Conservation (phyloP, 2,797 vertebrate genomes). For the Gorsachius magnificus region DNA sequence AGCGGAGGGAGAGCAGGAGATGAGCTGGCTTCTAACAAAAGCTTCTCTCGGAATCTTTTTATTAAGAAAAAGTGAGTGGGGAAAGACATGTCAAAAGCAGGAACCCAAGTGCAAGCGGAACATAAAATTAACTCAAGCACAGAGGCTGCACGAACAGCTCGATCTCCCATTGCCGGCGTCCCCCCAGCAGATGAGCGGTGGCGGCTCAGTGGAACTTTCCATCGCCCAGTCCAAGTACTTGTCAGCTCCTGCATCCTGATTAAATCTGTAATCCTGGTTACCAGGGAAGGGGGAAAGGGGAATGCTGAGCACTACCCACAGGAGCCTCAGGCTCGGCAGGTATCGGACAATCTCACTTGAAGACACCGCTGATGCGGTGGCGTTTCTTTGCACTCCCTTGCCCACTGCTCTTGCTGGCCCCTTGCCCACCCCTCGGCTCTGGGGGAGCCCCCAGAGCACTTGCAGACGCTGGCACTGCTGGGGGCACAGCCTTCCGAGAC, state of each 20-base stretch:
- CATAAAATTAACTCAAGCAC: conserved; percentile 22
- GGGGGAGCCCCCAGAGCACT: background rate
- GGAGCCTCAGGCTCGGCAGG: background rate
- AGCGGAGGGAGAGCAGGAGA: background rate
- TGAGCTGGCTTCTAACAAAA: background rate
- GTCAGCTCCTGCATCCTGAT: conserved; percentile 67
- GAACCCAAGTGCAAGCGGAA: background rate
- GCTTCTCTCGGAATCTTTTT: background rate
- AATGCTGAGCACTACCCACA: background rate
- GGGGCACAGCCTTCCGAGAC: background rate
- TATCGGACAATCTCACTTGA: background rate
- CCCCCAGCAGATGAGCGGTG: background rate
- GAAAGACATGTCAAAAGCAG: background rate
- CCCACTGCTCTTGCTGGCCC: rapidly evolving
- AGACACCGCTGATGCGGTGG: rapidly evolving
- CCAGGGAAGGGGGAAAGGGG: background rate
- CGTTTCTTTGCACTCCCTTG: background rate
- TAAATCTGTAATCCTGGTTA: conserved; percentile 55
- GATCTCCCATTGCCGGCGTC: background rate
- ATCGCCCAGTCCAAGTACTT: conserved; percentile 66
- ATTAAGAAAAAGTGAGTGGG: background rate
- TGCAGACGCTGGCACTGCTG: background rate
- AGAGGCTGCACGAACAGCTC: background rate
- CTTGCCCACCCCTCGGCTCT: background rate
- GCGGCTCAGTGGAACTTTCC: conserved; percentile 72